Evolutionary conservation across 2,113 vertebrate genomes (phyloP), one percentile per base, ranked within the genome.

Genomic region (Alethe castanea): DNA sequence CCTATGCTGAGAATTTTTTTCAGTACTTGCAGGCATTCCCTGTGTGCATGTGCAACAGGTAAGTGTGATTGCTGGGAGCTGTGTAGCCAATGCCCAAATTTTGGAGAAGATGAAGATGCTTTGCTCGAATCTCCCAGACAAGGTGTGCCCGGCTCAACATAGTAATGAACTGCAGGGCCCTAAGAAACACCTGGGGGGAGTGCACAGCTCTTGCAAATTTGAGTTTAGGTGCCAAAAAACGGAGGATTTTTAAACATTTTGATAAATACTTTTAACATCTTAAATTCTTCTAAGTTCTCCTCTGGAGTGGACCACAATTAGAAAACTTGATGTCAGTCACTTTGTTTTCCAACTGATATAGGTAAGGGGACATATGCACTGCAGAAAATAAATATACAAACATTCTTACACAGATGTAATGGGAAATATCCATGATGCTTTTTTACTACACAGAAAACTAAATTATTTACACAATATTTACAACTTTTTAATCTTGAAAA

Each of bases 1-100:
- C 17, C 40, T 31, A 76, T 47, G 4, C 1, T 69, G 48, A 29
- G 33, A 17, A 17, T 20, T 29, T 53, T 54, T 59, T 12, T 36
- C 38, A 50, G 23, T 35, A 35, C 35, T n/a, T 47, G 14, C 35
- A 72, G 35, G 33, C 2, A 3, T 7, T 67, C 6, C 13, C 4
- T 2, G 0, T 26, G 25, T 50, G 8, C 4, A 1, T 1, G 0
- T 25, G 5, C 19, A 45, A 8, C 9, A 9, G 45, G 33, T 42
- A 56, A 70, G 65, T 5, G n/a, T 33, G 25, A 33, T 8, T 38
- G 6, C 45, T 54, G 35, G 42, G 33, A 66, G 6, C 28, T 10
- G 3, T 6, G 12, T 2, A 19, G 40, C 22, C 42, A 23, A 4
- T 23, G 26, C 7, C 35, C 18, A 24, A 23, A 4, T 19, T 45